These are phyloP conservation scores for Craterocephalus amniculus DNA, from an alignment of 2,797 vertebrate genomes.

Conservation along the genomic window DNA sequence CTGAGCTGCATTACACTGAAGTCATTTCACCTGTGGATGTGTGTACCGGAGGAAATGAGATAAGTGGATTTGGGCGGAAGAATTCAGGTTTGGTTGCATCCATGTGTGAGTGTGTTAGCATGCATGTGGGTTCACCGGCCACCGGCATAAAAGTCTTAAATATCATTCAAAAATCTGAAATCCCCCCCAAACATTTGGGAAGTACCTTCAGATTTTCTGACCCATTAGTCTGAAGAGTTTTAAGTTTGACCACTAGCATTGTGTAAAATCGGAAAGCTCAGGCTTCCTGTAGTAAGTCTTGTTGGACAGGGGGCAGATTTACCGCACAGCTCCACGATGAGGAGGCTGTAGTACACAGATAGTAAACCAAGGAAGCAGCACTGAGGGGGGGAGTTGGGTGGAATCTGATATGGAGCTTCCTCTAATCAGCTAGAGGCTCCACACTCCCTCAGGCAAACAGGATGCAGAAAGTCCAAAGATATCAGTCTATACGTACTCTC, in stretches of 20 bases:
- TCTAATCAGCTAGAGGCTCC: conserved; percentile 77
- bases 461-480: conserved; percentile 60
- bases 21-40: conserved; percentile 23
- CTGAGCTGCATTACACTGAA: not conserved
- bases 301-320: conserved; percentile 25
- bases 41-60: conserved; percentile 23
- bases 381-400: conserved; percentile 11
- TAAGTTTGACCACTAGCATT: conserved; percentile 3
- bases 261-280: conserved; percentile 17
- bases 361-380: conserved; percentile 51
- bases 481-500: conserved; percentile 39
- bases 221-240: not conserved
- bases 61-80: conserved; percentile 25
- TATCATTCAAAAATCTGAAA: accelerated
- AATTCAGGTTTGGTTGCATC: conserved; percentile 5
- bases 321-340: conserved; percentile 42
- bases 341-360: conserved; percentile 39
- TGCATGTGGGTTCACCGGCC: not conserved
- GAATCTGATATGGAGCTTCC: conserved; percentile 69
- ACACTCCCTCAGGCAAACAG: conserved; percentile 66
- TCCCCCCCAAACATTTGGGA: not conserved
- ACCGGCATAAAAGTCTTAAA: not conserved
- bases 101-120: not conserved
- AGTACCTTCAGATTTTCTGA: too few species aligned
- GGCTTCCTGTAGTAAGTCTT: not conserved